Base-by-base conservation (phyloP, 1,140 invertebrate species). In the Drosophila pachea region DNA sequence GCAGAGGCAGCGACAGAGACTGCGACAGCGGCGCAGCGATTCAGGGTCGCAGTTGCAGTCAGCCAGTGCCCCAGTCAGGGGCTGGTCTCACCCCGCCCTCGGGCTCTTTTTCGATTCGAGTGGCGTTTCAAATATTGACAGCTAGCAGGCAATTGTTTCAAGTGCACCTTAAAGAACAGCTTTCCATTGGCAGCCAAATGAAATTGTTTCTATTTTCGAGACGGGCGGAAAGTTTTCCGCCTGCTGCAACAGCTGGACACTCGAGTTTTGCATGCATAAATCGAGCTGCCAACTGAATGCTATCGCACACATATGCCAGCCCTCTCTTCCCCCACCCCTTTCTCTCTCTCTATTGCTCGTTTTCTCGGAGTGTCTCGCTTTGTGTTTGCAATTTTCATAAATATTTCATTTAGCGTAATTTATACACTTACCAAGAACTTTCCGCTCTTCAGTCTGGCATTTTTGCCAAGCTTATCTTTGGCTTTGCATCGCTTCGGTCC, bases 381-480 rank as follows among this genome's bases (percentile, higher is more conserved):
- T 61, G 55, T 64, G 45, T 63, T 72, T 67, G 68, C 79, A 72
- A 83, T 83, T 83, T 83, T 82, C 78, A 83, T 83, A 83, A 76
- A 84, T 84, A 83, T 83, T 83, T 83, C 78, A 83, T 83, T 83
- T 84, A 83, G 79, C 76, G 70, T 73, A 71, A 71, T 67, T 65
- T 82, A 76, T 69, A 65, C 61, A 50, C 58, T 63, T 74, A 67
- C 68, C 54, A 33, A 56, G 65, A 70, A 71, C 49, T 68, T 79
- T 76, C 58, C 61, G 75, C 65, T 74, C 64, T 66, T 76, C 60
- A 53, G 59, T 42, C 54, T 74, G 54, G 63, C 53, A 76, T 72
- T 75, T 68, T 69, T 43, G 50, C 58, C 56, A 31, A 59, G 78
- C 65, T 79, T 84, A 81, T 84, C 81, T 75, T 69, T 71, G 68